Conservation (phyloP, 23 tunicate genomes). For the Ascidia mentula region DNA sequence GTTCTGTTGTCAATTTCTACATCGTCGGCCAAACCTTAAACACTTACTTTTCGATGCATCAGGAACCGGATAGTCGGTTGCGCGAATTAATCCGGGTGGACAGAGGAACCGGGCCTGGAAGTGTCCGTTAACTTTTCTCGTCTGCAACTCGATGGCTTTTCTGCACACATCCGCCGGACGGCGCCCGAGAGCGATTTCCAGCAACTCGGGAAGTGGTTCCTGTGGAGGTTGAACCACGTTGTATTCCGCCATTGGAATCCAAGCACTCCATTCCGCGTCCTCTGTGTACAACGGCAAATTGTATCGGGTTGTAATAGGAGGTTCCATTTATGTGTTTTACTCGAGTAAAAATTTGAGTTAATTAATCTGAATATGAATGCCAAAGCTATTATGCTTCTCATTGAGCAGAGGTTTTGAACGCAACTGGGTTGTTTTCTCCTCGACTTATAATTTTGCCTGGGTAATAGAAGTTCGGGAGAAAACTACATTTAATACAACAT, state of each 20-base stretch:
- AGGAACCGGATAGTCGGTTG: constrained; percentile 64
- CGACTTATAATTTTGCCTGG: too few species aligned
- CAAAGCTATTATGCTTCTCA: too few species aligned
- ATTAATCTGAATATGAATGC: too few species aligned
- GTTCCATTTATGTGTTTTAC: too few species aligned
- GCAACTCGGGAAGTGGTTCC: constrained; percentile 38
- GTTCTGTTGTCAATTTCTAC: not conserved
- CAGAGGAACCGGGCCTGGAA: constrained; percentile 68
- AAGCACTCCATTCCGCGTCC: constrained; percentile 26
- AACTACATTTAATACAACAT: too few species aligned
- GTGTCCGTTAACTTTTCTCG: constrained; percentile 42
- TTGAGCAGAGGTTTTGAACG: too few species aligned
- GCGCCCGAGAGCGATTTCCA: constrained; percentile 32
- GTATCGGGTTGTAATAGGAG: too few species aligned
- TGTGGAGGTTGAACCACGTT: constrained; percentile 22
- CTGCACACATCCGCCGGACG: constrained; percentile 66
- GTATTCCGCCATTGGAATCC: constrained; percentile 49
- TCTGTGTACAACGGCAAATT: too few species aligned
- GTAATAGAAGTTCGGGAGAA: too few species aligned
- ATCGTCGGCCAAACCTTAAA: not conserved
- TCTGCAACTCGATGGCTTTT: constrained; percentile 37
- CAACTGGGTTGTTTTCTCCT: too few species aligned
- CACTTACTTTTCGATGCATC: constrained; percentile 63
- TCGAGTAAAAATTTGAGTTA: too few species aligned
- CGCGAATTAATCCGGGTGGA: constrained; percentile 57